Evolutionary conservation across 2,888 invertebrate genomes (phyloP), one percentile per base, ranked within the genome.

Genomic region (Calameuta filiformis): DNA sequence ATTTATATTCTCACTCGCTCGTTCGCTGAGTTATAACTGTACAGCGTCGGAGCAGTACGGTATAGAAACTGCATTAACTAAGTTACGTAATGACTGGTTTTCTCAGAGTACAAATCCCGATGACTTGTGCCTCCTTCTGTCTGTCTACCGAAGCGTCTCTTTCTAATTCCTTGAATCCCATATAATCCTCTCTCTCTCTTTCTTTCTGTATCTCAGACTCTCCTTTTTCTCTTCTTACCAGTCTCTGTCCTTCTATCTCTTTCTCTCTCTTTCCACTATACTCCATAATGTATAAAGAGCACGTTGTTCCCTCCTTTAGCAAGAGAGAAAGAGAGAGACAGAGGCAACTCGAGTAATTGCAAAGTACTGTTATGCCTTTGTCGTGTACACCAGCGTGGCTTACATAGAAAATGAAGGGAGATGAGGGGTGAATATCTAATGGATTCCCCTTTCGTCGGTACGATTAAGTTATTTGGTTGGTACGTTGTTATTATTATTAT

Each of bases 61-160:
- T 75, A 80, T 79, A 77, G 77, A 75, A 75, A 77, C 77, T 78
- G 79, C 81, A 80, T 83, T 84, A 84, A 81, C 80, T 76, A 81
- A 81, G 81, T 86, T 86, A 85, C 85, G 83, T 83, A 86, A 86
- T 82, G 82, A 85, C 83, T 83, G 82, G 82, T 84, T 80, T 79
- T 80, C 80, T 79, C 79, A 77, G 75, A 79, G 80, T 81, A 81
- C 77, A 80, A 82, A 81, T 83, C 82, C 79, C 77, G 79, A 79
- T 79, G 73, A 77, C 79, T 69, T 79, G 37, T 68, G 74, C 75
- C 80, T 77, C 75, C 71, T 12, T 80, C 79, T 76, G 79, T 56
- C 68, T 76, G 35, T 30, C 35, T 74, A 74, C 69, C 69, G 40
- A 30, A 33, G 37, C 31, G n/a, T 68, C 12, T 37, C 33, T 69